Evolutionary conservation across 2,888 invertebrate genomes (phyloP).

Genomic region (Perizoma flavofasciatum): DNA sequence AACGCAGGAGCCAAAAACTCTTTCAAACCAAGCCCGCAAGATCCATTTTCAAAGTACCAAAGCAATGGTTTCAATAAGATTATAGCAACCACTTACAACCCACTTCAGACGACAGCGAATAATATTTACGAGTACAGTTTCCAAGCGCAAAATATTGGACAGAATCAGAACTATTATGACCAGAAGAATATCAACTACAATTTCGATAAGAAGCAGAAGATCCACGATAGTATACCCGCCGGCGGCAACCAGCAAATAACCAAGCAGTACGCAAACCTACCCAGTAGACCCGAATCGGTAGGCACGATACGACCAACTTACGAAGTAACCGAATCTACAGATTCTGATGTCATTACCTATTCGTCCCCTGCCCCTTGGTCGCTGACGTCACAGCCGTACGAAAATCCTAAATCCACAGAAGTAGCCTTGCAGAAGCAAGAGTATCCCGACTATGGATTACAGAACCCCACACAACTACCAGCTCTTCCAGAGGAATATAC

Average conservation of each 20-base stretch:
- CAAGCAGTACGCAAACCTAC: conserved; percentile 61
- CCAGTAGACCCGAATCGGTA: conserved; percentile 47
- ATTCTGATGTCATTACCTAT: conserved; percentile 62
- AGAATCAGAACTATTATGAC: conserved; percentile 60
- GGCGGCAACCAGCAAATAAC: conserved; percentile 65
- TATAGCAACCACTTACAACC: conserved; percentile 71
- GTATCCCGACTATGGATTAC: conserved; percentile 53
- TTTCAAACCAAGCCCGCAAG: conserved; percentile 78
- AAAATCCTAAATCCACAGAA: conserved; percentile 56
- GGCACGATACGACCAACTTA: conserved; percentile 63
- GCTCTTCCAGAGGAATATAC: conserved; percentile 70
- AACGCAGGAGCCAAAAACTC: conserved; percentile 60
- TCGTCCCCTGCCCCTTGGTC: conserved; percentile 68
- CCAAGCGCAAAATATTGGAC: conserved; percentile 63
- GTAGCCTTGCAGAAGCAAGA: conserved; percentile 58
- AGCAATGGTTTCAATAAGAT: conserved; percentile 60
- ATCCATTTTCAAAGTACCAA: conserved; percentile 68
- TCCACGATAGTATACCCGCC: conserved; percentile 66
- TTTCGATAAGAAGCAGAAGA: conserved; percentile 64
- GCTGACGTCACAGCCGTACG: conserved; percentile 59
- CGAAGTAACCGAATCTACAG: conserved; percentile 74
- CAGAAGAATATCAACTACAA: conserved; percentile 45
- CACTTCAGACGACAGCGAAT: conserved; percentile 61
- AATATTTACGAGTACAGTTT: conserved; percentile 61
- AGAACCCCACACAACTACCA: conserved; percentile 57